phyloP scores from a whole-genome alignment of 2,888 invertebrate genomes.

The Hypomecis atomaria region DNA sequence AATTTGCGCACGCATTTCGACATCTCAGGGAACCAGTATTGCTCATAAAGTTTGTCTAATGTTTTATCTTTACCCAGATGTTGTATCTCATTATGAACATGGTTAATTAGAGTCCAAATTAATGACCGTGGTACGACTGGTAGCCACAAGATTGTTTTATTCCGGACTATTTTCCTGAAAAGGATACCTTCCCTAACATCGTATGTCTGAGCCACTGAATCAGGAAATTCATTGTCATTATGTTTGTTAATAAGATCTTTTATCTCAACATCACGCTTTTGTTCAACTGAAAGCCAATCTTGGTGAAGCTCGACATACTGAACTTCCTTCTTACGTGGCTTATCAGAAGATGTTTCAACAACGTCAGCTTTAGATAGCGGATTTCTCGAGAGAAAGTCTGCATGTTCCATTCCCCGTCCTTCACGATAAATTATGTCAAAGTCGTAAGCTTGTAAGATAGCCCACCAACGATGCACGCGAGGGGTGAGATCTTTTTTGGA shows the following conservation, averaged over 20 bases:
- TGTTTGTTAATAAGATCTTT: slow-evolving; percentile 36
- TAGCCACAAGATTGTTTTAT: slow-evolving; percentile 40
- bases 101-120: slow-evolving; percentile 45
- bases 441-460: slow-evolving; percentile 39
- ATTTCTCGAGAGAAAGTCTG: slow-evolving; percentile 36
- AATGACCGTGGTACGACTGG: slow-evolving; percentile 43
- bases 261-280: slow-evolving; percentile 44
- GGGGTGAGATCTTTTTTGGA: slow-evolving; percentile 40
- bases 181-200: slow-evolving; percentile 44
- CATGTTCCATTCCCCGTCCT: too few relatives aligned
- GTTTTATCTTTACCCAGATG: slow-evolving; percentile 47
- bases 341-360: too few relatives aligned
- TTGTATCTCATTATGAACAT: slow-evolving; percentile 41
- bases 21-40: slow-evolving; percentile 48
- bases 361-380: too few relatives aligned
- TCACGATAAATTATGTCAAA: slow-evolving; percentile 45
- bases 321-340: slow-evolving; percentile 17
- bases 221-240: slow-evolving; percentile 8
- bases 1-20: slow-evolving; percentile 39
- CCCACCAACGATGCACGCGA: slow-evolving; percentile 43
- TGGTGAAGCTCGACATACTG: slow-evolving; percentile 39
- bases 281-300: slow-evolving; percentile 48
- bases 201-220: slow-evolving; percentile 38
- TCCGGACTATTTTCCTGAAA: slow-evolving; percentile 42
- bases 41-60: slow-evolving; percentile 45